These are phyloP conservation scores for Squalus acanthias DNA, from an alignment of 2,797 vertebrate genomes.

Conservation along the genomic window DNA sequence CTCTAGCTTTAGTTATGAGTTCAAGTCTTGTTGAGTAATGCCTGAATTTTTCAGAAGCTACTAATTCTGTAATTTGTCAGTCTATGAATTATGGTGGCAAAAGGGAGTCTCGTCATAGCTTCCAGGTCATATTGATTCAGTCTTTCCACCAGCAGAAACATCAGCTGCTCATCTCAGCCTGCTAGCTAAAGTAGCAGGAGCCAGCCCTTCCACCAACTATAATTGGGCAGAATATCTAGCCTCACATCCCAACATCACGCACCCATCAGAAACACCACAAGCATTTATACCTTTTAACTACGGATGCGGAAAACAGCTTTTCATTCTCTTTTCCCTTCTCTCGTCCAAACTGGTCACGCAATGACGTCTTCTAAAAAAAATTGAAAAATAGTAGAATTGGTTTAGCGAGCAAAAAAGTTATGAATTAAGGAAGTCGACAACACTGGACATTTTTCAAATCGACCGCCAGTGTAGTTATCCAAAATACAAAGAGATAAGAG, in stretches of 20 bases:
- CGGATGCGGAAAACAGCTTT: not conserved
- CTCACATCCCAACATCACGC: not conserved
- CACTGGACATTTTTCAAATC: not conserved
- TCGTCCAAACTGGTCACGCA: not conserved
- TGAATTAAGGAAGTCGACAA: not conserved
- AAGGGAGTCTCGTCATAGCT: not conserved
- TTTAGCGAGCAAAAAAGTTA: not conserved
- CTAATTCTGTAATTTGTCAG: not conserved
- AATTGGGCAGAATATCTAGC: not conserved
- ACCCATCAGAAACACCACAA: not conserved
- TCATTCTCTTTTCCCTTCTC: conserved; percentile 22
- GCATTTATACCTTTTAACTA: conserved; percentile 1
- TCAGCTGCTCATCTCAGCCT: not conserved
- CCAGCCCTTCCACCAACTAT: not conserved
- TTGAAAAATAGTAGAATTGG: not conserved
- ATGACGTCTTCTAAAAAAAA: not conserved
- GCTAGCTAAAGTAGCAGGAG: not conserved
- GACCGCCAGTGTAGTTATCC: not conserved
- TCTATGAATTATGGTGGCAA: not conserved
- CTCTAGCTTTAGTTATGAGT: not conserved
- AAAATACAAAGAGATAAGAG: not conserved
- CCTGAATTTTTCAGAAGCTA: not conserved
- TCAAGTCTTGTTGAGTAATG: not conserved
- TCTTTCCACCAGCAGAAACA: not conserved
- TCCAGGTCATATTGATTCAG: not conserved